Evolutionary conservation across 2,888 invertebrate species (phyloP).

Genomic region (Brachylomia viminalis): DNA sequence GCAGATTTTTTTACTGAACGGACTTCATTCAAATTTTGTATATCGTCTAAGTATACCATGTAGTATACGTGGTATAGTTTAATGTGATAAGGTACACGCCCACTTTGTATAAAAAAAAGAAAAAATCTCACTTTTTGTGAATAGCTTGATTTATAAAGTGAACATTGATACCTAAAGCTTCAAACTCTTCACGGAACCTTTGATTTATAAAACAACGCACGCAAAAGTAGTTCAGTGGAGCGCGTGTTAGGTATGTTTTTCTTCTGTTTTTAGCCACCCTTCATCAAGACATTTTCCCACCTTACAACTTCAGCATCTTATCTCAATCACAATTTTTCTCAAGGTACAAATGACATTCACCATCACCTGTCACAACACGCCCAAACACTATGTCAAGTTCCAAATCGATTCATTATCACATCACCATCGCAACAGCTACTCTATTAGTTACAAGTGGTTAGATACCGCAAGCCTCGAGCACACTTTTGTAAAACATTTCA

Average conservation of each 20-base stretch:
- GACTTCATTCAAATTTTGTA: no score
- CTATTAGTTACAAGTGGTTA: conserved; percentile 31
- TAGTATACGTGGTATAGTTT: no score
- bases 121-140: not conserved
- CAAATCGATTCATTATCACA: conserved; percentile 44
- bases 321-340: conserved; percentile 2
- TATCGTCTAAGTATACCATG: no score
- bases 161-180: not conserved
- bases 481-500: conserved; percentile 28
- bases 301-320: not conserved
- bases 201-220: not conserved
- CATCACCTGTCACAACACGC: conserved; percentile 19
- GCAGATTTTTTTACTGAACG: no score
- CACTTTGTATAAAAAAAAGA: not conserved
- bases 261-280: not conserved
- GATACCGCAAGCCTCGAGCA: conserved; percentile 30
- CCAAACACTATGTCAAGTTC: conserved; percentile 16
- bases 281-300: not conserved
- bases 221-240: no score
- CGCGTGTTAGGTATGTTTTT: not conserved
- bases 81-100: no score
- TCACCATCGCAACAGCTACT: conserved; percentile 33
- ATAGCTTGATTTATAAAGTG: not conserved
- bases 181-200: not conserved
- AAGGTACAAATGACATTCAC: conserved; percentile 11